Percentiles rank a stretch among this genome's conserved stretches.
Conservation (phyloP, 2,113 vertebrate species). For the Nyctereutes procyonoides region DNA sequence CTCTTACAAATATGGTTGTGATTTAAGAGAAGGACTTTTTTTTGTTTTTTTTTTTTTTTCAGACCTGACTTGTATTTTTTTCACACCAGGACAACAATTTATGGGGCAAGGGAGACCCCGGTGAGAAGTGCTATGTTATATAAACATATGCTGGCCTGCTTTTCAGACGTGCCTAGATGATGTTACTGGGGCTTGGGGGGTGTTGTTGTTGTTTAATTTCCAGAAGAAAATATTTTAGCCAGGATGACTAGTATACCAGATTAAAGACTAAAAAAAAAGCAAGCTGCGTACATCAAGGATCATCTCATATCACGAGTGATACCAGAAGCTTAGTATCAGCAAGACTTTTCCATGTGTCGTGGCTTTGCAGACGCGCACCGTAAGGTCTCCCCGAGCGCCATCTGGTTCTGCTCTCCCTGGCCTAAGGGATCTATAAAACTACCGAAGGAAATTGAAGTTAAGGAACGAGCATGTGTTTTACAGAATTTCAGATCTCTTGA, state of each 20-base stretch:
- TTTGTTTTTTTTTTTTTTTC: neutral
- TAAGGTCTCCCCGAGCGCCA: slow-evolving; percentile 75
- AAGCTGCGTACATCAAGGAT: slow-evolving; percentile 59
- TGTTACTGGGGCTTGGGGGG: neutral
- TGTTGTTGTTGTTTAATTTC: neutral
- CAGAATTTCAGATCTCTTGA: slow-evolving; percentile 84
- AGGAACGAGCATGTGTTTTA: slow-evolving; percentile 83
- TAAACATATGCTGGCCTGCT: slow-evolving; percentile 74
- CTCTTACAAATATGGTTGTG: slow-evolving; percentile 69
- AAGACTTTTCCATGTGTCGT: slow-evolving; percentile 61
- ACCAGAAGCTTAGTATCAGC: slow-evolving; percentile 72
- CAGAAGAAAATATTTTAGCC: slow-evolving; percentile 51
- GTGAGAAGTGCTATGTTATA: slow-evolving; percentile 66
- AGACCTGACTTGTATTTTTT: slow-evolving; percentile 75
- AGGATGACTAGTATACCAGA: slow-evolving; percentile 60
- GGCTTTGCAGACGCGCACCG: slow-evolving; percentile 56
- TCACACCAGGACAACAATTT: slow-evolving; percentile 76
- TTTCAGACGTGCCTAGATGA: slow-evolving; percentile 44
- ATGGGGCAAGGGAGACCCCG: slow-evolving; percentile 71
- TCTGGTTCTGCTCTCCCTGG: slow-evolving; percentile 84
- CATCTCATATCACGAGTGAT: slow-evolving; percentile 70
- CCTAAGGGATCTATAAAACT: slow-evolving; percentile 85
- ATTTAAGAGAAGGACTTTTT: slow-evolving; percentile 64
- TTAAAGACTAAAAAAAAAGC: slow-evolving; percentile 60
- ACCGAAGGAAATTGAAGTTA: slow-evolving; percentile 85